Conservation (phyloP, 2,888 invertebrate species). For the Cremastinae sp. region DNA sequence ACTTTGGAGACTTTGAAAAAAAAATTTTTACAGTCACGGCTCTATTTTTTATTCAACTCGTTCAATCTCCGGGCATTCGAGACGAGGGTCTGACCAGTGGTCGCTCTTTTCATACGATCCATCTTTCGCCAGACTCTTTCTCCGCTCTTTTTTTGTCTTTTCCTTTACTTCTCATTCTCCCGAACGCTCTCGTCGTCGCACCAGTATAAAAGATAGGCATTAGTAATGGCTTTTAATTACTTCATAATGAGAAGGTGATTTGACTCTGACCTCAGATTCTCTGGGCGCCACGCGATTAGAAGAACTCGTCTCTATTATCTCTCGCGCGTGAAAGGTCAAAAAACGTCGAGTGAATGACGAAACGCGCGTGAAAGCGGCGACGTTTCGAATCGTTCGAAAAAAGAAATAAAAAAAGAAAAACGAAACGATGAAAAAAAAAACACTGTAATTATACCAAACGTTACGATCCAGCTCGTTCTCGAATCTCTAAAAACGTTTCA, state of each 20-base stretch:
- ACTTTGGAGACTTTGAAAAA: too few relatives aligned
- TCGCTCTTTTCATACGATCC: conserved; percentile 70
- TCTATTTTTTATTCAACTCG: conserved; percentile 19
- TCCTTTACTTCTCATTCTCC: conserved; percentile 54
- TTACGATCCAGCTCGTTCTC: conserved; percentile 4
- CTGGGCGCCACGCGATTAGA: conserved; percentile 73
- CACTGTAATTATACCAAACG: not conserved
- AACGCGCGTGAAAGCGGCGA: not conserved
- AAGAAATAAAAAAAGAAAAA: too few relatives aligned
- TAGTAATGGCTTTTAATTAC: conserved; percentile 81
- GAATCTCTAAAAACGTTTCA: not conserved
- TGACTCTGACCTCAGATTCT: conserved; percentile 69
- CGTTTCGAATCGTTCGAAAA: not conserved
- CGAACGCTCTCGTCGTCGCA: conserved; percentile 55
- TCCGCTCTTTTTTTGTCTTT: conserved; percentile 67
- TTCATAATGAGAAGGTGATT: conserved; percentile 79
- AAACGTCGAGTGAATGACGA: conserved; percentile 31
- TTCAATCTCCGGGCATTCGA: conserved; percentile 51
- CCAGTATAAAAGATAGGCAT: conserved; percentile 78
- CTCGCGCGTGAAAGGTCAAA: conserved; percentile 8
- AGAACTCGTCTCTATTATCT: conserved; percentile 57
- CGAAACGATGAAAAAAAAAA: not conserved
- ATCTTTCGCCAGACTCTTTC: conserved; percentile 52
- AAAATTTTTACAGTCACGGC: conserved; percentile 3
- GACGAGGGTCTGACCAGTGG: conserved; percentile 79